phyloP scores from a whole-genome alignment of 92 coral and sea anemone species.

The Pocillopora grandis region DNA sequence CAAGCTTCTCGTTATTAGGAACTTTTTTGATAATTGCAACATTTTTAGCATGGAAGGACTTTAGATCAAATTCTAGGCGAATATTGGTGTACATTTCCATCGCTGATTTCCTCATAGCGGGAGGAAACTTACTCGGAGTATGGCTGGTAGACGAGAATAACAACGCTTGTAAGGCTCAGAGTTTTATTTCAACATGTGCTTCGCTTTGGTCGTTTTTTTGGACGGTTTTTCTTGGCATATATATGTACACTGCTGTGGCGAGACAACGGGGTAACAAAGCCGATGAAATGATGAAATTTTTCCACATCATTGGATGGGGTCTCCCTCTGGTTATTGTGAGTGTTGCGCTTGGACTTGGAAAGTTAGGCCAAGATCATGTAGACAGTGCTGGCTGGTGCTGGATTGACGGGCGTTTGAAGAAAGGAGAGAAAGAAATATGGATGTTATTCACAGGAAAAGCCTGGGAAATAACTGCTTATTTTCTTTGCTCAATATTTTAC shows the following conservation, averaged over 20 bases:
- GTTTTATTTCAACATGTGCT: slow-evolving; percentile 81
- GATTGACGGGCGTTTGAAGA: slow-evolving; percentile 34
- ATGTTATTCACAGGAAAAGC: slow-evolving; percentile 86
- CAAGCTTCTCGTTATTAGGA: slow-evolving; percentile 74
- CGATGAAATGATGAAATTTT: slow-evolving; percentile 60
- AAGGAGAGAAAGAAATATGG: slow-evolving; percentile 52
- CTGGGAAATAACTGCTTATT: slow-evolving; percentile 84
- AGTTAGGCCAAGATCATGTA: slow-evolving; percentile 66
- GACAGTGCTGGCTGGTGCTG: slow-evolving; percentile 89
- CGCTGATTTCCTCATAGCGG: slow-evolving; percentile 82
- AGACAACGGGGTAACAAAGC: slow-evolving; percentile 55
- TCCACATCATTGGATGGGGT: slow-evolving; percentile 80
- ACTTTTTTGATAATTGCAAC: slow-evolving; percentile 67
- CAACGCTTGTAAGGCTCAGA: slow-evolving; percentile 62
- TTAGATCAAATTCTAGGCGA: slow-evolving; percentile 75
- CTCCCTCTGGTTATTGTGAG: slow-evolving; percentile 66
- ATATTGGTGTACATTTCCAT: slow-evolving; percentile 89
- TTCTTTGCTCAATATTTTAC: slow-evolving; percentile 60
- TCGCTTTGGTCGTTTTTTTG: slow-evolving; percentile 92
- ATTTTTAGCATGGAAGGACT: slow-evolving; percentile 83
- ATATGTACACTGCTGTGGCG: slow-evolving; percentile 60
- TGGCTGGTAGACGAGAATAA: slow-evolving; percentile 4
- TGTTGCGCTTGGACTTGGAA: slow-evolving; percentile 42
- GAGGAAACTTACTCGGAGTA: slow-evolving; percentile 37
- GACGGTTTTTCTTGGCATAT: slow-evolving; percentile 83